A percentile compares a stretch with the other conserved stretches of the same genome.
Evolutionary conservation across 2,797 vertebrate species (phyloP).

Genomic region (Phrynocephalus guinanensis): DNA sequence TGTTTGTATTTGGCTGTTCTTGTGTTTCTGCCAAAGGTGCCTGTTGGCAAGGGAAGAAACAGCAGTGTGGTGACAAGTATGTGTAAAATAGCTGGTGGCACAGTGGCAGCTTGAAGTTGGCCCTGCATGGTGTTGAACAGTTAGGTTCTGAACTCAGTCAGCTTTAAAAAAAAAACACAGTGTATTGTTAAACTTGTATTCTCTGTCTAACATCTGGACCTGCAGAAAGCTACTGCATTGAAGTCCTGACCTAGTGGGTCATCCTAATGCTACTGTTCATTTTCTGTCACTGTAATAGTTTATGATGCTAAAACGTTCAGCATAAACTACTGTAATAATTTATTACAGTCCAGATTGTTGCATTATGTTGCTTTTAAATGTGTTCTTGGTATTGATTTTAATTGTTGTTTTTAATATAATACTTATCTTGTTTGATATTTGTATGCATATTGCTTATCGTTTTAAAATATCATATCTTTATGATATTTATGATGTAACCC

Average conservation of each 20-base stretch:
- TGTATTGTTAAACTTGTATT: background rate
- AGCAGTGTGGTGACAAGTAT: background rate
- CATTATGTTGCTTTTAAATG: too few species aligned
- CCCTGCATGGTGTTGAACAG: background rate
- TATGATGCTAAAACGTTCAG: background rate
- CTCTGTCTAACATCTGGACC: background rate
- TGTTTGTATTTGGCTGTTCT: background rate
- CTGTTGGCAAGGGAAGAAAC: too few species aligned
- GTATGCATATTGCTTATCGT: too few species aligned
- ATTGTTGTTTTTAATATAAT: too few species aligned
- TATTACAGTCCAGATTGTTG: too few species aligned
- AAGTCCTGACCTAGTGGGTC: background rate
- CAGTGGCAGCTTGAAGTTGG: background rate
- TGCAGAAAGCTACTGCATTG: background rate
- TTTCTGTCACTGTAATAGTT: background rate
- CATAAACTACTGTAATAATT: too few species aligned
- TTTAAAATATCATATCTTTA: too few species aligned
- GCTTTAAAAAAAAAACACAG: background rate
- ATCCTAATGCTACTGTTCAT: background rate
- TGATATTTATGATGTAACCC: too few species aligned
- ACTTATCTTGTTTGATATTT: too few species aligned
- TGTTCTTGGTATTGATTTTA: too few species aligned
- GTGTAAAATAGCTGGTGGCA: background rate
- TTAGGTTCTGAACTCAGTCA: background rate
- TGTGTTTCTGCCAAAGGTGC: background rate